phyloP scores from a whole-genome alignment of 2,797 vertebrate genomes.

The Distichodus sexfasciatus region DNA sequence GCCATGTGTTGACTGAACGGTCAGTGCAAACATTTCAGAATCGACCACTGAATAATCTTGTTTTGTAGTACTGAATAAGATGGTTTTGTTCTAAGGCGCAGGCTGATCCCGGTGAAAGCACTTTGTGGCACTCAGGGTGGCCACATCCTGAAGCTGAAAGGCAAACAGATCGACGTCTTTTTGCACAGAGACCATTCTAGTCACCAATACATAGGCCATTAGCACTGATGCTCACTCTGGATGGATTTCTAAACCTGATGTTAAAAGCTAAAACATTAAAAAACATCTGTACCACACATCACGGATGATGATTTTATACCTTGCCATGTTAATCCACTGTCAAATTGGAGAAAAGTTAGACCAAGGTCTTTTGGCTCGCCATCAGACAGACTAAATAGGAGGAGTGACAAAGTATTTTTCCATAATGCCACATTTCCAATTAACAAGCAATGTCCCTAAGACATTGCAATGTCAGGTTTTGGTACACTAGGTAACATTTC shows the following conservation, averaged over 20 bases:
- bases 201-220: not conserved
- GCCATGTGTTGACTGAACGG: not conserved
- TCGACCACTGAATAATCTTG: not conserved
- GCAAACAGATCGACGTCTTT: conserved; percentile 62
- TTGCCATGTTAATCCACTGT: too few relatives aligned
- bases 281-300: not conserved
- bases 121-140: conserved; percentile 58
- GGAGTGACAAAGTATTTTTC: too few relatives aligned
- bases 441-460: too few relatives aligned
- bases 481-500: too few relatives aligned
- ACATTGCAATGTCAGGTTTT: too few relatives aligned
- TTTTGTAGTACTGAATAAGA: not conserved
- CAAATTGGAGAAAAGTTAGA: too few relatives aligned
- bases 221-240: not conserved
- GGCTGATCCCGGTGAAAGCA: conserved; percentile 16
- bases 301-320: too few relatives aligned
- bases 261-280: not conserved
- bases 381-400: too few relatives aligned
- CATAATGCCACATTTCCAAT: too few relatives aligned
- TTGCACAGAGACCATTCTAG: not conserved
- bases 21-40: not conserved
- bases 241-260: too few relatives aligned
- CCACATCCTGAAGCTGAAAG: conserved; percentile 67
- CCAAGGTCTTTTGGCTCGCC: too few relatives aligned
- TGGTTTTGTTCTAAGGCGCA: conserved; percentile 28